Evolutionary conservation across 1,140 invertebrate genomes (phyloP).

Genomic region (Acromyrmex charruanus): DNA sequence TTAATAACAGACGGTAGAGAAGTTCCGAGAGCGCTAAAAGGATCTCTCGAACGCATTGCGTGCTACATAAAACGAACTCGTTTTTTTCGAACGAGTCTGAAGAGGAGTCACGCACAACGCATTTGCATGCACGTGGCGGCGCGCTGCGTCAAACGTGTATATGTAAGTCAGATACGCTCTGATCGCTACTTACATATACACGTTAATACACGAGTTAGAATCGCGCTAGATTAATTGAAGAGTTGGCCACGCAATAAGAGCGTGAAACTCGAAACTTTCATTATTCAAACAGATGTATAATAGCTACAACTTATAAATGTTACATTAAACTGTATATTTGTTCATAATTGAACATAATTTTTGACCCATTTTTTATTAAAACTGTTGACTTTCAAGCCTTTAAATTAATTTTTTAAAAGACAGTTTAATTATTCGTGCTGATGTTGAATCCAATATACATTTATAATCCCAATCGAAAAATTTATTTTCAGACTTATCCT

Average conservation of each 20-base stretch:
- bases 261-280: conserved; percentile 1
- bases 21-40: conserved; percentile 12
- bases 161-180: not conserved
- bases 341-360: not conserved
- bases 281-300: conserved; percentile 2
- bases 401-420: not conserved
- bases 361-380: not conserved
- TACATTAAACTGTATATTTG: not conserved
- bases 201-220: not conserved
- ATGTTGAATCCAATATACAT: too few relatives aligned
- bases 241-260: not conserved
- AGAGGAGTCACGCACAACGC: conserved; percentile 40
- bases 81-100: conserved; percentile 11
- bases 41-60: conserved; percentile 31
- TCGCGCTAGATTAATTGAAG: conserved; percentile 7
- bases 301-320: conserved; percentile 7
- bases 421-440: too few relatives aligned
- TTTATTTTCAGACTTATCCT: too few relatives aligned
- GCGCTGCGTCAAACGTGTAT: not conserved
- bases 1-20: conserved; percentile 12
- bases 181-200: not conserved
- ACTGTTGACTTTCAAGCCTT: not conserved
- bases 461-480: too few relatives aligned
- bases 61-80: conserved; percentile 38
- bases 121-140: conserved; percentile 39